phyloP scores from a whole-genome alignment of 2,113 vertebrate species.

The Serinus canaria region DNA sequence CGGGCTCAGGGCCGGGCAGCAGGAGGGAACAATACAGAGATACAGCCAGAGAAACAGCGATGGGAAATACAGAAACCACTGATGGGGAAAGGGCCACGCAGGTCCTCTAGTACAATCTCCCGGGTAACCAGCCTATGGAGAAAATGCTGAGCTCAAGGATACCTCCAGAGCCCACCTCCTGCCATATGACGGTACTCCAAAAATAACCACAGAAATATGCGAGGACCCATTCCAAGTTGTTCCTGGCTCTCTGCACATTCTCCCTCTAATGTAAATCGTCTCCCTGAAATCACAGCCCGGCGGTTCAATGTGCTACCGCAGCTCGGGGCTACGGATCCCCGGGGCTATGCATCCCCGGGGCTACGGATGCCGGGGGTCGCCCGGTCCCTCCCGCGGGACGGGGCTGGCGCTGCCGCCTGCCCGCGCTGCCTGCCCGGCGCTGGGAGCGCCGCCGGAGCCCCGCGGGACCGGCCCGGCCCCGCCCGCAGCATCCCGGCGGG shows the following conservation, averaged over 20 bases:
- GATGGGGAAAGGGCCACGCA: not conserved
- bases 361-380: not conserved
- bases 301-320: not conserved
- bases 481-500: not conserved
- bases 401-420: not conserved
- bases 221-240: constrained; percentile 51
- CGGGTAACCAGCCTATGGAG: constrained; percentile 20
- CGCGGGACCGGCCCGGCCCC: not conserved
- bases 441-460: not conserved
- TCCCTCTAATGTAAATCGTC: constrained; percentile 6
- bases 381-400: not conserved
- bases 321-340: not conserved
- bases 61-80: not conserved
- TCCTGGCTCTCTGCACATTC: constrained; percentile 15
- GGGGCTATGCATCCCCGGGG: not conserved
- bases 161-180: constrained; percentile 47
- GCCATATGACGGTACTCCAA: constrained; percentile 53
- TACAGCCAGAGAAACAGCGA: not conserved
- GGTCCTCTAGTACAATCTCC: constrained; percentile 13
- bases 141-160: constrained; percentile 52
- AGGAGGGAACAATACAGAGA: not conserved
- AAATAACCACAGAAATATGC: constrained; percentile 60
- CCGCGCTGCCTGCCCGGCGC: not conserved
- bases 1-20: not conserved
- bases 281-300: not conserved